A percentile compares a stretch with the other conserved stretches of the same genome.
phyloP scores from a whole-genome alignment of 2,797 vertebrate species.

The Synanceia verrucosa region DNA sequence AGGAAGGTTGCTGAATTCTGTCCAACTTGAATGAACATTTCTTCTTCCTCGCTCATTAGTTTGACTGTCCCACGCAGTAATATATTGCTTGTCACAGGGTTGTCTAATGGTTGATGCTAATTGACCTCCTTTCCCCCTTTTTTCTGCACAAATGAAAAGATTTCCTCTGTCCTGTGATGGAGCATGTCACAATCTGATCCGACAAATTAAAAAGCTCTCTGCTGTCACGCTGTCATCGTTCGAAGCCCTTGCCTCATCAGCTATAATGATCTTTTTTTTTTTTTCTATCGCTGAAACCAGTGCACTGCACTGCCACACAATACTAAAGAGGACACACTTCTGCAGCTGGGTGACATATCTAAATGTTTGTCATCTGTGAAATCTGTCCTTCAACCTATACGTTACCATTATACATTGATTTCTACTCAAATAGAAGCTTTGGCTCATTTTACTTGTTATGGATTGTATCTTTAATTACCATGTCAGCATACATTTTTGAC shows the following conservation, averaged over 20 bases:
- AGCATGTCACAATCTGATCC: conserved; percentile 85
- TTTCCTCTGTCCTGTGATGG: conserved; percentile 80
- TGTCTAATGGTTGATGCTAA: conserved; percentile 88
- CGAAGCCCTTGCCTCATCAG: conserved; percentile 78
- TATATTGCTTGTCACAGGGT: conserved; percentile 83
- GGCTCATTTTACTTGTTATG: too few relatives aligned
- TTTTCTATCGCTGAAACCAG: conserved; percentile 53
- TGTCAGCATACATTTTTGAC: not conserved
- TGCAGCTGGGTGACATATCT: conserved; percentile 41
- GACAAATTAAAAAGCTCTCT: conserved; percentile 88
- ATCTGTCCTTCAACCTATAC: conserved; percentile 30
- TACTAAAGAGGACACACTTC: conserved; percentile 61
- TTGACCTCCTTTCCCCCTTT: conserved; percentile 84
- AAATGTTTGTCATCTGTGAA: conserved; percentile 54
- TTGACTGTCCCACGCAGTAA: conserved; percentile 81
- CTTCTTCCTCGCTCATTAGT: conserved; percentile 82
- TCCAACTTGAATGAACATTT: conserved; percentile 75
- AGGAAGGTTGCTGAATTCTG: conserved; percentile 65
- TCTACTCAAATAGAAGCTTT: too few relatives aligned
- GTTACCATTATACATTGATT: too few relatives aligned
- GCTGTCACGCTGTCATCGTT: conserved; percentile 85
- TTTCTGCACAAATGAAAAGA: conserved; percentile 85
- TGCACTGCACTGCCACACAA: conserved; percentile 66
- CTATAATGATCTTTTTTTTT: conserved; percentile 84
- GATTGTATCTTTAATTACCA: not conserved